Conservation (phyloP, 2,888 invertebrate genomes). For the Antitype chi region DNA sequence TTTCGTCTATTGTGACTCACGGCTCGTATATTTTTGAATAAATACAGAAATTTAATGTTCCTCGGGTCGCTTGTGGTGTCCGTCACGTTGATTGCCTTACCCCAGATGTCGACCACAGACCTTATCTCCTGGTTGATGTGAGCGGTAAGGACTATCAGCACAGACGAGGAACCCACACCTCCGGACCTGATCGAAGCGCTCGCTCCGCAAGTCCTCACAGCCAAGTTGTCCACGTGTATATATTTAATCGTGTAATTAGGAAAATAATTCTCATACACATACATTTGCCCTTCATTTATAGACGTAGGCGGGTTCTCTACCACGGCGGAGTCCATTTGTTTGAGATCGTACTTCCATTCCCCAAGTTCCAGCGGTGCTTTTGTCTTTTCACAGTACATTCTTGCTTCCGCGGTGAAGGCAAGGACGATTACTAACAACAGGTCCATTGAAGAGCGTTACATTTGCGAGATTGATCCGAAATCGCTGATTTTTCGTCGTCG, state of each 20-base stretch:
- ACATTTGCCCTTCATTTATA: slow-evolving; percentile 80
- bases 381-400: slow-evolving; percentile 76
- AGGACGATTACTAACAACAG: slow-evolving; percentile 58
- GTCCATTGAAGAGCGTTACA: slow-evolving; percentile 68
- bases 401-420: slow-evolving; percentile 62
- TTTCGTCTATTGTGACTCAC: slow-evolving; percentile 78
- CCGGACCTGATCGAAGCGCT: slow-evolving; percentile 78
- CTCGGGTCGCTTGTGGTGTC: slow-evolving; percentile 54
- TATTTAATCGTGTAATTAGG: slow-evolving; percentile 81
- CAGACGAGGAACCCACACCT: slow-evolving; percentile 76
- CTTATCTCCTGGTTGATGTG: slow-evolving; percentile 81
- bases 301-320: slow-evolving; percentile 81
- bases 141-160: slow-evolving; percentile 82
- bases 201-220: slow-evolving; percentile 82
- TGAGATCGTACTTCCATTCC: slow-evolving; percentile 74
- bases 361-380: slow-evolving; percentile 82
- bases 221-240: slow-evolving; percentile 83
- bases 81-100: slow-evolving; percentile 58
- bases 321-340: slow-evolving; percentile 81
- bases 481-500: slow-evolving; percentile 7
- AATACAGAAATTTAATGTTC: slow-evolving; percentile 73
- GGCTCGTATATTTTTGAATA: slow-evolving; percentile 73
- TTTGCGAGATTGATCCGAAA: slow-evolving; percentile 46
- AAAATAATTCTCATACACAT: slow-evolving; percentile 85
- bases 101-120: slow-evolving; percentile 86